Conservation (phyloP, 2,797 vertebrate species). For the Numenius phaeopus region DNA sequence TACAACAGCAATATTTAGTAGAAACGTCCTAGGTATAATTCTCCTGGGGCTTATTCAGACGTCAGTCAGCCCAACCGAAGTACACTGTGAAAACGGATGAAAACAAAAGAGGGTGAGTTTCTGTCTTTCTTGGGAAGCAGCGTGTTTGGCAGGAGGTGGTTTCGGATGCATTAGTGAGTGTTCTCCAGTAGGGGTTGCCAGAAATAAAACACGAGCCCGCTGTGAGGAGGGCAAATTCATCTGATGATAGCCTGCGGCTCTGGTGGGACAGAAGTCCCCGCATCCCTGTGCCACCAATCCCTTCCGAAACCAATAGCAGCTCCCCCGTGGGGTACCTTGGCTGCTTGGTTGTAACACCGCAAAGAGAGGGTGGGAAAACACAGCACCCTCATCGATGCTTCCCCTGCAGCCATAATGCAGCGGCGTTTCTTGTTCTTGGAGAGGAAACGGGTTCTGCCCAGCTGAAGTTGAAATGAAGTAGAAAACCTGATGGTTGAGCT, state of each 20-base stretch:
- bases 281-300: neutral
- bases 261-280: neutral
- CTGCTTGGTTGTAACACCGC: accelerated
- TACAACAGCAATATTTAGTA: conserved; percentile 55
- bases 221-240: neutral
- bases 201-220: neutral
- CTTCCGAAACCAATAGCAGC: neutral
- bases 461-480: neutral
- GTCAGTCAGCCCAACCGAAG: conserved; percentile 45
- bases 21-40: conserved; percentile 51
- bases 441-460: neutral
- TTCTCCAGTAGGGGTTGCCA: neutral
- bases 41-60: conserved; percentile 51
- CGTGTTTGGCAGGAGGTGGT: neutral
- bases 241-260: neutral
- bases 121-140: conserved; percentile 10
- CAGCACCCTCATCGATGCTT: neutral
- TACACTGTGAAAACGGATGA: conserved; percentile 13
- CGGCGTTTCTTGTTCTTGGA: neutral
- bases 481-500: neutral
- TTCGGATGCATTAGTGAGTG: neutral
- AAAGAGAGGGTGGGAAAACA: neutral
- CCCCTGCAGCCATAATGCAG: accelerated
- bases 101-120: conserved; percentile 43
- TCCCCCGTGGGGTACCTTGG: neutral